A percentile compares a stretch with the other conserved stretches of the same genome.
Evolutionary conservation across 2,113 vertebrate species (phyloP).

Genomic region (Oryzias melastigma): DNA sequence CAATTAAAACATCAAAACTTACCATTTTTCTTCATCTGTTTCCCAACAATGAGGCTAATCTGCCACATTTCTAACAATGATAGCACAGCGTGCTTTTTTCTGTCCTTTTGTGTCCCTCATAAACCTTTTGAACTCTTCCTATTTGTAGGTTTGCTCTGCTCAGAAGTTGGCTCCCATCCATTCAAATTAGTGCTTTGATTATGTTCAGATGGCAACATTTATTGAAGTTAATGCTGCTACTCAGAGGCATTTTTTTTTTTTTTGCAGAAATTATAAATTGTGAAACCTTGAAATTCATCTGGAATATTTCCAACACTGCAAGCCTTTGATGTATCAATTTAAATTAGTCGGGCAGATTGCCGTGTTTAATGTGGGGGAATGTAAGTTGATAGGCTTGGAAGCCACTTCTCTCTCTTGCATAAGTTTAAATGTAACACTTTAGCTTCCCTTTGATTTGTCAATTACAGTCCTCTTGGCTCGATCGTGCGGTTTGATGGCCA

Average conservation of each 20-base stretch:
- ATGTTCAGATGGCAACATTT: constrained; percentile 60
- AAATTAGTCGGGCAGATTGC: constrained; percentile 76
- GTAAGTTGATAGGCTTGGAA: constrained; percentile 77
- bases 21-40: constrained; percentile 32
- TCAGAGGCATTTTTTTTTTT: constrained; percentile 51
- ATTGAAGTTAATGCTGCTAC: constrained; percentile 66
- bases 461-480: constrained; percentile 73
- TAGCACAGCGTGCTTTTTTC: constrained; percentile 16
- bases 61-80: constrained; percentile 8
- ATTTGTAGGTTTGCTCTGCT: constrained; percentile 10
- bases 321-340: constrained; percentile 80
- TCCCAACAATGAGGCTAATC: constrained; percentile 12
- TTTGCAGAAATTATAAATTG: constrained; percentile 65
- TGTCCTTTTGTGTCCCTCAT: constrained; percentile 17
- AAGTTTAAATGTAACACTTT: constrained; percentile 73
- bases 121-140: constrained; percentile 22
- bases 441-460: constrained; percentile 80
- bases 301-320: constrained; percentile 70
- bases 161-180: constrained; percentile 24
- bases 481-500: constrained; percentile 74
- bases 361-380: constrained; percentile 74
- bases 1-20: constrained; percentile 54
- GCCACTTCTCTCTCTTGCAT: constrained; percentile 70
- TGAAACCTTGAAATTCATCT: constrained; percentile 76
- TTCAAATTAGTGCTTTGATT: constrained; percentile 57